Percentiles rank a stretch among this genome's conserved stretches.
phyloP scores from a whole-genome alignment of 2,888 invertebrate species.

The Panzeria rudis region DNA sequence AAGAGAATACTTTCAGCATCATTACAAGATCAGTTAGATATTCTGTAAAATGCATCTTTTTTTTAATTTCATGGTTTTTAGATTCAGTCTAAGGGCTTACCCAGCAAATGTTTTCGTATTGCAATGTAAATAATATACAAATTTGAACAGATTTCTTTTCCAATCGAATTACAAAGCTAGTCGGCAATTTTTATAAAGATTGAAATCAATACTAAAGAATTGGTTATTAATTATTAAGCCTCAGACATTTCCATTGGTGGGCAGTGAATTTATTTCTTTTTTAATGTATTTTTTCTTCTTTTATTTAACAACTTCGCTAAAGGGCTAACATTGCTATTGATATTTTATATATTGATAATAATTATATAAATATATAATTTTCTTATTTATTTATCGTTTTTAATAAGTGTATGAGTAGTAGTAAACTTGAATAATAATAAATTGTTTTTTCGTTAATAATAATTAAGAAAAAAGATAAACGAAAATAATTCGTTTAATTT shows the following conservation, averaged over 20 bases:
- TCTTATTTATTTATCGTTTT: constrained; percentile 27
- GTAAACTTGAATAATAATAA: constrained; percentile 62
- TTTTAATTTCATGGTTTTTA: too few relatives aligned
- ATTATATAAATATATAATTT: constrained; percentile 53
- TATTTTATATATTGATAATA: constrained; percentile 62
- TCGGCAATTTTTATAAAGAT: not conserved
- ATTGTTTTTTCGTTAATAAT: constrained; percentile 42
- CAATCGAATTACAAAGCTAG: too few relatives aligned
- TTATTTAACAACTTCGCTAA: constrained; percentile 68
- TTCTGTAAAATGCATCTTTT: too few relatives aligned
- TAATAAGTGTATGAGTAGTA: constrained; percentile 61
- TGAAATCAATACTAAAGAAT: not conserved
- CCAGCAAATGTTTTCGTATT: too few relatives aligned
- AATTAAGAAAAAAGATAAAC: constrained; percentile 47
- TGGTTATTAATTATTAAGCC: not conserved
- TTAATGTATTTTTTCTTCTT: constrained; percentile 34
- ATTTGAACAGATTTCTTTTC: too few relatives aligned
- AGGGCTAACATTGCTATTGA: constrained; percentile 70
- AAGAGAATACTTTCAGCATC: not conserved
- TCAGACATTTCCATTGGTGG: not conserved
- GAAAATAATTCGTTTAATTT: constrained; percentile 64
- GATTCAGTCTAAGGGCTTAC: too few relatives aligned
- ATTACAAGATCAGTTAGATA: not conserved
- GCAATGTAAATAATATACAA: too few relatives aligned
- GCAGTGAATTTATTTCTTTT: constrained; percentile 19